phyloP scores from a whole-genome alignment of 2,888 invertebrate genomes.

The Ommatoiulus sabulosus region DNA sequence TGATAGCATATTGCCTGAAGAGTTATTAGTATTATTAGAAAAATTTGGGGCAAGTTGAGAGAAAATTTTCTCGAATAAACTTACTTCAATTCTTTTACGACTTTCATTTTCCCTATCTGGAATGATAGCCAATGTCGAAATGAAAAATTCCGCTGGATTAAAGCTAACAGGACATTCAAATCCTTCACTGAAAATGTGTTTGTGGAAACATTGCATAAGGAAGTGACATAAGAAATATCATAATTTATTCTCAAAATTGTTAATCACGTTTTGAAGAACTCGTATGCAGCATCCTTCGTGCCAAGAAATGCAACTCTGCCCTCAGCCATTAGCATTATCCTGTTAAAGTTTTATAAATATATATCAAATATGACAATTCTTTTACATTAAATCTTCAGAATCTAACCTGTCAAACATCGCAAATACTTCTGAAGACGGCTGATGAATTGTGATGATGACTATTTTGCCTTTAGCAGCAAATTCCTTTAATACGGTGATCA shows the following conservation, averaged over 20 bases:
- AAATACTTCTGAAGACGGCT: constrained; percentile 90
- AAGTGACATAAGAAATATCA: neutral
- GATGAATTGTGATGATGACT: constrained; percentile 92
- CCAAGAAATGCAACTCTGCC: constrained; percentile 88
- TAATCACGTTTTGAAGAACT: constrained; percentile 82
- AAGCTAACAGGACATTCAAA: constrained; percentile 68
- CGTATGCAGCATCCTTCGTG: constrained; percentile 80
- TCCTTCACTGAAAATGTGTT: constrained; percentile 62
- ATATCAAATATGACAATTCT: too few species aligned
- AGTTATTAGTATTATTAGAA: constrained; percentile 8
- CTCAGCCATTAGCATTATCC: constrained; percentile 88
- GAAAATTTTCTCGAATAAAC: constrained; percentile 24
- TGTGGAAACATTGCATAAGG: too few species aligned
- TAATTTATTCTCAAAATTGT: neutral
- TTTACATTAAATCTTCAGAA: too few species aligned
- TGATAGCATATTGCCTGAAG: constrained; percentile 65
- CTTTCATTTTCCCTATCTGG: constrained; percentile 68
- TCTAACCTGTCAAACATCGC: constrained; percentile 82
- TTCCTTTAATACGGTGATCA: constrained; percentile 78
- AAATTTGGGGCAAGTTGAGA: neutral
- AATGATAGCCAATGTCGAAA: constrained; percentile 69
- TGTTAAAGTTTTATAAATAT: neutral
- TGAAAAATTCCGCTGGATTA: constrained; percentile 71
- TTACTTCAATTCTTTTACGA: constrained; percentile 64
- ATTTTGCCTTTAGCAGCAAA: constrained; percentile 79